Evolutionary conservation across 2,888 invertebrate species (phyloP).

Genomic region (Monoplex corrugatus): DNA sequence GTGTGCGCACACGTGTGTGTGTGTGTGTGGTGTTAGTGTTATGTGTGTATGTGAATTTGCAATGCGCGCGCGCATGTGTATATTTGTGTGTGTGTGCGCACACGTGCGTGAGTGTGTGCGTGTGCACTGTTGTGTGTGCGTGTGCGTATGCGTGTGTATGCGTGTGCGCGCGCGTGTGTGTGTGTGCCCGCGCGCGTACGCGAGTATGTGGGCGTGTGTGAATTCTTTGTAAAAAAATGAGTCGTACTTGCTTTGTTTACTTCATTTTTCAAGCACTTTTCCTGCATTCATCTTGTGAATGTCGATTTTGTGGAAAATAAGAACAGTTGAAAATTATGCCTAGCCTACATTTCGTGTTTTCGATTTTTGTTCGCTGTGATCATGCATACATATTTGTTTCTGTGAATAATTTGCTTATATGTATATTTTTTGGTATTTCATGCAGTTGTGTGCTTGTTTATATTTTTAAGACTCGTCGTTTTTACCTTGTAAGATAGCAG

Average conservation of each 20-base stretch:
- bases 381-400: no score
- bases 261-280: background rate
- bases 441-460: no score
- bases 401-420: no score
- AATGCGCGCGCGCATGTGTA: background rate
- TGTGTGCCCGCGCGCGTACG: background rate
- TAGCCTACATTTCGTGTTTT: background rate
- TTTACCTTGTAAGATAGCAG: no score
- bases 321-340: no score
- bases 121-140: background rate
- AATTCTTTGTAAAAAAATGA: no score
- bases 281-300: background rate
- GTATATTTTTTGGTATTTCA: no score
- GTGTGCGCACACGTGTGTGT: background rate
- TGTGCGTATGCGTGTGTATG: background rate
- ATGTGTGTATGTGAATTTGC: background rate
- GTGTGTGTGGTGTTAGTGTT: no score
- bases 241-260: background rate
- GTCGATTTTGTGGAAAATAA: no score
- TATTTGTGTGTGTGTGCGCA: background rate
- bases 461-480: no score
- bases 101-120: background rate
- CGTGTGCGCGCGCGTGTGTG: background rate
- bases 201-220: conserved; percentile 13
- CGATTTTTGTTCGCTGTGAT: background rate